These are phyloP conservation scores for Hassar affinis DNA, from an alignment of 2,113 vertebrate species.

Conservation along the genomic window DNA sequence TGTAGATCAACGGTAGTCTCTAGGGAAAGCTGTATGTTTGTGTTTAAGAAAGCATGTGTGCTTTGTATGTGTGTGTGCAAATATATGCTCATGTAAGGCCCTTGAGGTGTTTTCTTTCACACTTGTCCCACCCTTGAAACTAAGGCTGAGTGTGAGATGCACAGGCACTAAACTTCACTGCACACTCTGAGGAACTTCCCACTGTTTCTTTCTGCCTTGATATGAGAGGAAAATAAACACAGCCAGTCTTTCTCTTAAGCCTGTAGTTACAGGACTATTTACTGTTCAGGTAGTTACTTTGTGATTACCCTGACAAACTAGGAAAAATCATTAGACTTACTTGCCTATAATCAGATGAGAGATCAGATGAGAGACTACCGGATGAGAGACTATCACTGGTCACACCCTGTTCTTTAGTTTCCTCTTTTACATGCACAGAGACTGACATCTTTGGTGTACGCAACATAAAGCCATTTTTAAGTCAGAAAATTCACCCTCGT, in stretches of 20 bases:
- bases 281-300: not conserved
- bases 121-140: not conserved
- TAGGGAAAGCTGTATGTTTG: not conserved
- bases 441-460: not conserved
- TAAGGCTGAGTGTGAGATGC: not conserved
- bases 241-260: not conserved
- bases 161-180: not conserved
- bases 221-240: not conserved
- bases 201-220: not conserved
- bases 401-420: conserved; percentile 38
- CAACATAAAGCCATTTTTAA: not conserved
- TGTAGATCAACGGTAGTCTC: conserved; percentile 39
- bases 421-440: conserved; percentile 28
- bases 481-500: not conserved
- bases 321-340: not conserved
- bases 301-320: not conserved
- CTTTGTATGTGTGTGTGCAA: conserved; percentile 24
- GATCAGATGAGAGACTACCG: too few species aligned
- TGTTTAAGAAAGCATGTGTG: conserved; percentile 7
- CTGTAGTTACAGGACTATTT: not conserved
- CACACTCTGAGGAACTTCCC: not conserved
- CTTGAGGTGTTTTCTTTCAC: conserved; percentile 13
- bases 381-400: conserved; percentile 34
- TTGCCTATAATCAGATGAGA: not conserved
- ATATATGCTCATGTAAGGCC: not conserved